Percentiles rank a stretch among this genome's conserved stretches.
Conservation (phyloP, 2,888 invertebrate genomes). For the Oxyteleia sp. region DNA sequence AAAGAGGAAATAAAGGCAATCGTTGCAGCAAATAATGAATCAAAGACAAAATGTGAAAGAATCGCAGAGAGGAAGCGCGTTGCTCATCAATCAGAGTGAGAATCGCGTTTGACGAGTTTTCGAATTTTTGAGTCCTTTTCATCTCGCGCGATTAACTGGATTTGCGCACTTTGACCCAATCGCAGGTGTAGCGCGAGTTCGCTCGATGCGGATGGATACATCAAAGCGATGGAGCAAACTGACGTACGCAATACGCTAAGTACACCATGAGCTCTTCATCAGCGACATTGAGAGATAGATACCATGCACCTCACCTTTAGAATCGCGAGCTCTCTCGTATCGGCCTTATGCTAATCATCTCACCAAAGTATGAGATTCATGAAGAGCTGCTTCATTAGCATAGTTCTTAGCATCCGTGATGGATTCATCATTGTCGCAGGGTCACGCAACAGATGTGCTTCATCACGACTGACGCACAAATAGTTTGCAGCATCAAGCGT, state of each 20-base stretch:
- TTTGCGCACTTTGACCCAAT: constrained; percentile 78
- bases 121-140: constrained; percentile 57
- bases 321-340: constrained; percentile 77
- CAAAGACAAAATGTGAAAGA: too few species aligned
- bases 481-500: constrained; percentile 60
- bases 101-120: constrained; percentile 50
- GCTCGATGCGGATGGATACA: constrained; percentile 75
- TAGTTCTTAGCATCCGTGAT: constrained; percentile 73
- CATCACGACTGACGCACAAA: constrained; percentile 68
- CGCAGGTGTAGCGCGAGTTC: constrained; percentile 67
- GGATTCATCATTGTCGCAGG: constrained; percentile 74
- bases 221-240: constrained; percentile 69
- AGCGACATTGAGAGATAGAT: constrained; percentile 84
- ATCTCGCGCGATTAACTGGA: constrained; percentile 73
- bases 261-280: constrained; percentile 83
- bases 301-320: constrained; percentile 79
- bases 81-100: constrained; percentile 53
- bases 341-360: constrained; percentile 79
- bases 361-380: constrained; percentile 75
- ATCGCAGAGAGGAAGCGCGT: too few species aligned
- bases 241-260: constrained; percentile 65
- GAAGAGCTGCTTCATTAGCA: constrained; percentile 73
- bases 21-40: too few species aligned
- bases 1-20: too few species aligned
- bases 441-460: constrained; percentile 72